Conservation (phyloP, 2,888 invertebrate genomes). For the Atethmia centrago region DNA sequence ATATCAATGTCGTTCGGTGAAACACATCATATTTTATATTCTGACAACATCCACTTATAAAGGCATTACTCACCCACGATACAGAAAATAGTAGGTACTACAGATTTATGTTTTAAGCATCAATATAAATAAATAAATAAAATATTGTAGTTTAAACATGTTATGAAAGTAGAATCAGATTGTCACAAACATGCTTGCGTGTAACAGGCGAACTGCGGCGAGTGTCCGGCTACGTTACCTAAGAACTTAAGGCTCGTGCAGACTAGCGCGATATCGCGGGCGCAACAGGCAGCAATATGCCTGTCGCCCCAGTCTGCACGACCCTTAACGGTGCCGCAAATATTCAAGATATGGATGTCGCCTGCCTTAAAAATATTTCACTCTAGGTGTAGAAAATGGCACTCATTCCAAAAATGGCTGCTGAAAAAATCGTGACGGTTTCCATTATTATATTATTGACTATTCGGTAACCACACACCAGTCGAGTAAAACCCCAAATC, state of each 20-base stretch:
- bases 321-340: background rate
- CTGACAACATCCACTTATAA: slow-evolving; percentile 37
- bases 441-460: slow-evolving; percentile 1
- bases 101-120: slow-evolving; percentile 6
- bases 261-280: too few species aligned
- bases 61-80: slow-evolving; percentile 21
- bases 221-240: slow-evolving; percentile 13
- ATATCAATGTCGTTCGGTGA: slow-evolving; percentile 43
- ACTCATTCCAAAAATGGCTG: background rate
- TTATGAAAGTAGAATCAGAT: background rate
- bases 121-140: slow-evolving; percentile 12
- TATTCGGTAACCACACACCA: slow-evolving; percentile 29
- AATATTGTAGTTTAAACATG: background rate
- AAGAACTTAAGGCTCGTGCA: too few species aligned
- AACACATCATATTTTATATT: slow-evolving; percentile 41
- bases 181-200: slow-evolving; percentile 1
- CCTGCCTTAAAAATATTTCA: background rate
- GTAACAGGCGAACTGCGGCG: slow-evolving; percentile 14
- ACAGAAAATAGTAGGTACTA: slow-evolving; percentile 16
- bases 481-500: slow-evolving; percentile 27
- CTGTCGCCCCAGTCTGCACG: too few species aligned
- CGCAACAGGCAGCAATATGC: too few species aligned
- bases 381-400: background rate
- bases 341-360: slow-evolving; percentile 16
- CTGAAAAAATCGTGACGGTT: background rate